Conservation (phyloP, 2,888 invertebrate species). For the Amblyjoppa proteus region DNA sequence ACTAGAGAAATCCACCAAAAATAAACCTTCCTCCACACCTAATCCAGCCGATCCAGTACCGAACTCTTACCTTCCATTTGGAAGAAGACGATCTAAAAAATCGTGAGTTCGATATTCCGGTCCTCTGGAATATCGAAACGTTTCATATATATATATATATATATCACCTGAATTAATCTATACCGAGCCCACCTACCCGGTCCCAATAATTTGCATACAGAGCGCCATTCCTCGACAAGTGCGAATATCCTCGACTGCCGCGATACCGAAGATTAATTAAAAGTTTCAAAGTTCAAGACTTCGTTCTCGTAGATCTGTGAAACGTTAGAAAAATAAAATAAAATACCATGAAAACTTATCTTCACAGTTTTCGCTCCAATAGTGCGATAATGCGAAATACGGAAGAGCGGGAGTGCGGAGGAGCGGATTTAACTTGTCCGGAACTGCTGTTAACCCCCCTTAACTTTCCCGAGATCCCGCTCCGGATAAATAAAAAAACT, state of each 20-base stretch:
- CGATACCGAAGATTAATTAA: background rate
- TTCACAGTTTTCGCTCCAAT: background rate
- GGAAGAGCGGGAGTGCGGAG: background rate
- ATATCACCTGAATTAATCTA: too few relatives aligned
- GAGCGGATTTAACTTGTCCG: background rate
- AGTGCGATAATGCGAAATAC: background rate
- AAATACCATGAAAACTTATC: background rate
- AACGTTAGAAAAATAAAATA: background rate
- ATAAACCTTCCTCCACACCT: too few relatives aligned
- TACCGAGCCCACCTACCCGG: background rate
- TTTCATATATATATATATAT: too few relatives aligned
- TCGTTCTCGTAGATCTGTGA: background rate
- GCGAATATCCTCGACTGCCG: background rate
- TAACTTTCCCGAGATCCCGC: background rate
- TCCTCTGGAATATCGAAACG: too few relatives aligned
- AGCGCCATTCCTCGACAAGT: background rate
- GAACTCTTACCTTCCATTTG: too few relatives aligned
- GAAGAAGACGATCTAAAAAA: too few relatives aligned
- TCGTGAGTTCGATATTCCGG: too few relatives aligned
- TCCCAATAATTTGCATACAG: background rate
- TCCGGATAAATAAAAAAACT: background rate
- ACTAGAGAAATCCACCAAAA: too few relatives aligned
- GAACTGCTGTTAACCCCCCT: background rate
- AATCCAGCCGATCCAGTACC: too few relatives aligned
- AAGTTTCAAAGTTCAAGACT: background rate